Base-by-base conservation (phyloP, 2,888 invertebrate genomes). In the Apodemia mormo region DNA sequence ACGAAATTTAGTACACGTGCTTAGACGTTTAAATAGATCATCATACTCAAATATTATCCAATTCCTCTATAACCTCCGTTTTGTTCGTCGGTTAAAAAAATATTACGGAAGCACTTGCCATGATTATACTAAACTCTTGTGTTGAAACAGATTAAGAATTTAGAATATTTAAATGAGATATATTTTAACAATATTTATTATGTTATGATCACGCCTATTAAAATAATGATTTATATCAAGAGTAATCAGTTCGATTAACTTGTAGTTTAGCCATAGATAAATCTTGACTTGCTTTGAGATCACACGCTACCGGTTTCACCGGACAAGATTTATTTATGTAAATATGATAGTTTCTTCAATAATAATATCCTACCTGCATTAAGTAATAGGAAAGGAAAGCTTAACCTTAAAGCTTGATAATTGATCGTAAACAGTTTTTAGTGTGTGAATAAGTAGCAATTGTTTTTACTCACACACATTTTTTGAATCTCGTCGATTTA, bases 211-310 rank as follows among this genome's bases (percentile, higher is more conserved):
- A 33, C 37, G 5, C 12, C 33, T 37, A 61, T 61, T 33, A 61
- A 33, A 61, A 37, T 37, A 64, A 64, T 37, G 64, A 37, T 64
- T 64, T 64, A 33, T 37, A 64, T n/a, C 64, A 14, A 64, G 64
- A 64, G 37, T 64, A 37, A 64, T 64, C 64, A 64, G 64, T 64
- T 33, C 64, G 37, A 22, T 54, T 64, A 33, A 64, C 37, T 64
- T 37, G 52, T n/a, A 49, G 49, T 54, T 54, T 33, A 64, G n/a
- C n/a, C 30, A 5, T 30, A 61, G 33, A 61, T 61, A 33, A 33
- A 61, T 61, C 61, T 61, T 12, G 12, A 10, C 58, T 58, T 9
- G 58, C 45, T 45, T 45, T 61, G 61, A 30, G 61, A 33, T 61
- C 29, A 61, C 33, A 61, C 33, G 22, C 29, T 58, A 58, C 30